Evolutionary conservation across 2,797 vertebrate genomes (phyloP).

Genomic region (Catostomus latipinnis): DNA sequence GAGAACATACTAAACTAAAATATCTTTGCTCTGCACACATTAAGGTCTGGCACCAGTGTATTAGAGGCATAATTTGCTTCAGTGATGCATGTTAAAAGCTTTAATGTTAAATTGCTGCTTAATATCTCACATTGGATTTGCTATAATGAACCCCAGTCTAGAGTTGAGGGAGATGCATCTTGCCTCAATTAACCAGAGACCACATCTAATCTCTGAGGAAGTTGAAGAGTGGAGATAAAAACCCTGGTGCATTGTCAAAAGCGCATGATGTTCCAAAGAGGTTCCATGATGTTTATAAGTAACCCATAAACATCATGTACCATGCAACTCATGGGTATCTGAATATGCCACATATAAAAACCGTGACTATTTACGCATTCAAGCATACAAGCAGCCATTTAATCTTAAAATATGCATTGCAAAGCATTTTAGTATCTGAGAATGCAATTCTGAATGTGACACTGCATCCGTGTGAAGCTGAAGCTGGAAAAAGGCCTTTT

Average conservation of each 20-base stretch:
- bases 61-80: slow-evolving; percentile 20
- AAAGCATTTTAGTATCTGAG: not conserved
- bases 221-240: slow-evolving; percentile 49
- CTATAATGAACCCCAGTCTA: slow-evolving; percentile 11
- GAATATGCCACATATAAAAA: slow-evolving; percentile 17
- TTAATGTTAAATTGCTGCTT: slow-evolving; percentile 25
- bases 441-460: not conserved
- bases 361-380: not conserved
- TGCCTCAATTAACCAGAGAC: slow-evolving; percentile 68
- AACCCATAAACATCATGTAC: slow-evolving; percentile 58
- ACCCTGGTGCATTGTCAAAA: slow-evolving; percentile 52
- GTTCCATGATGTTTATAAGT: slow-evolving; percentile 51
- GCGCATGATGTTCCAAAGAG: slow-evolving; percentile 52
- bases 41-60: slow-evolving; percentile 44
- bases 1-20: slow-evolving; percentile 29
- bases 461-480: not conserved
- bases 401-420: not conserved
- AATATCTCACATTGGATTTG: slow-evolving; percentile 27
- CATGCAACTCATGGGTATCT: slow-evolving; percentile 57
- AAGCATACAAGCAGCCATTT: slow-evolving; percentile 13
- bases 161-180: slow-evolving; percentile 63
- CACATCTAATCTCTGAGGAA: slow-evolving; percentile 50
- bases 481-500: not conserved
- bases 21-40: slow-evolving; percentile 37
- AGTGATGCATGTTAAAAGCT: slow-evolving; percentile 26